Conservation (phyloP, 92 coral and sea anemone genomes). For the Isaurus tuberculatus region DNA sequence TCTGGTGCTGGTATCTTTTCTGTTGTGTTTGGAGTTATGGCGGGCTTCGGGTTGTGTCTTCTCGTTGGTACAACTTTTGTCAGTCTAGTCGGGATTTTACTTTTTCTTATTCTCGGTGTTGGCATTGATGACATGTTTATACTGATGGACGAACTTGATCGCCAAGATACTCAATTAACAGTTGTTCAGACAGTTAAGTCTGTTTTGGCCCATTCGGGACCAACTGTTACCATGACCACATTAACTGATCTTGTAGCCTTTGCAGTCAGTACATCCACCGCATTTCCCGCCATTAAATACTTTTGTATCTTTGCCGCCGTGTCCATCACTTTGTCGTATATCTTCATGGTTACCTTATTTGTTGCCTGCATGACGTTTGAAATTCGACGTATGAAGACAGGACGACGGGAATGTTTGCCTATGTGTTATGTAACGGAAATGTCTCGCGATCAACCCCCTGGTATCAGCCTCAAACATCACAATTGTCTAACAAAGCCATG, state of each 20-base stretch:
- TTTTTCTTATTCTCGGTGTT: slow-evolving; percentile 76
- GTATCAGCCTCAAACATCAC: slow-evolving; percentile 58
- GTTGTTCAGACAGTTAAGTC: slow-evolving; percentile 60
- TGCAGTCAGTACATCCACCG: slow-evolving; percentile 83
- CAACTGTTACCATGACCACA: slow-evolving; percentile 93
- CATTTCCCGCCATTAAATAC: slow-evolving; percentile 74
- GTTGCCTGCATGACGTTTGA: slow-evolving; percentile 75
- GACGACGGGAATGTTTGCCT: slow-evolving; percentile 67
- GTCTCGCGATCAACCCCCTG: slow-evolving; percentile 48
- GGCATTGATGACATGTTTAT: slow-evolving; percentile 89
- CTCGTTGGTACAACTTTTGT: slow-evolving; percentile 68
- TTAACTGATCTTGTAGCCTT: slow-evolving; percentile 87
- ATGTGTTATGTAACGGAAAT: slow-evolving; percentile 51
- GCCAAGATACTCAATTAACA: slow-evolving; percentile 52
- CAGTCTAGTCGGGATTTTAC: slow-evolving; percentile 79
- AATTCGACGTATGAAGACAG: slow-evolving; percentile 70
- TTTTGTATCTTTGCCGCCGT: slow-evolving; percentile 80
- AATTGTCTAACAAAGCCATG: slow-evolving; percentile 60
- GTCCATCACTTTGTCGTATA: slow-evolving; percentile 60
- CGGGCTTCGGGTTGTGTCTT: slow-evolving; percentile 76
- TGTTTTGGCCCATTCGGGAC: slow-evolving; percentile 83
- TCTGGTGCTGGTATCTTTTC: slow-evolving; percentile 72
- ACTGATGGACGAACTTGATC: slow-evolving; percentile 81
- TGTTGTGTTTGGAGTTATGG: slow-evolving; percentile 74
- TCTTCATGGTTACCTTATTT: slow-evolving; percentile 71